Conservation (phyloP, 1,140 invertebrate species). For the Magallana angulata region DNA sequence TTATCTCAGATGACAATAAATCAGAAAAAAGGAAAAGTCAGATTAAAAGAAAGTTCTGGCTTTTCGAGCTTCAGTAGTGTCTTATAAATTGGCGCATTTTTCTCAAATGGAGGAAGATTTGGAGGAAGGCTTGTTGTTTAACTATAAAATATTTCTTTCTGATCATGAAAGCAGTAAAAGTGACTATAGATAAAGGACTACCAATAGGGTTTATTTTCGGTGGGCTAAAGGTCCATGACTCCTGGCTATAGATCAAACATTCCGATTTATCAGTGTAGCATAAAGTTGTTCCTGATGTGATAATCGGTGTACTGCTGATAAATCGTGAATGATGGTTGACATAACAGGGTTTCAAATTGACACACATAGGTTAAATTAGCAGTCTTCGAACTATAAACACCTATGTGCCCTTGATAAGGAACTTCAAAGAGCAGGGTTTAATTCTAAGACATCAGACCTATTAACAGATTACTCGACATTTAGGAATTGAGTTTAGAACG, state of each 20-base stretch:
- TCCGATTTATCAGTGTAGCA: slow-evolving; percentile 2
- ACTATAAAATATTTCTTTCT: no score
- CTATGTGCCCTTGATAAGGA: background rate
- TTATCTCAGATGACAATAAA: no score
- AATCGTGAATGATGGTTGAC: slow-evolving; percentile 7
- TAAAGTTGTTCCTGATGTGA: background rate
- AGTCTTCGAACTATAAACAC: slow-evolving; percentile 5
- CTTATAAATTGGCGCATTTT: no score
- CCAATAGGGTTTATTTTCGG: no score
- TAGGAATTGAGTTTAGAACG: background rate
- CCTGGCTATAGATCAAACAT: slow-evolving; percentile 13
- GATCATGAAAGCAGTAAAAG: no score
- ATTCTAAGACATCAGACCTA: background rate
- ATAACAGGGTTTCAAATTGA: slow-evolving; percentile 11
- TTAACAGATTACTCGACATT: background rate
- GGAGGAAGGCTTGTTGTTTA: no score
- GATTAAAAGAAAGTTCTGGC: no score
- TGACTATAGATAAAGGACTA: no score
- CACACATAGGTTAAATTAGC: slow-evolving; percentile 9
- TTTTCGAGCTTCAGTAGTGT: no score
- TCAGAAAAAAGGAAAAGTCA: no score
- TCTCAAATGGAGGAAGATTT: no score
- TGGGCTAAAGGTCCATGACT: background rate
- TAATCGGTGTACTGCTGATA: slow-evolving; percentile 1
- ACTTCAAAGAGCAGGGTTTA: slow-evolving; percentile 12